A percentile compares a stretch with the other conserved stretches of the same genome.
Evolutionary conservation across 1,140 invertebrate species (phyloP).

Genomic region (Aculops lycopersici): DNA sequence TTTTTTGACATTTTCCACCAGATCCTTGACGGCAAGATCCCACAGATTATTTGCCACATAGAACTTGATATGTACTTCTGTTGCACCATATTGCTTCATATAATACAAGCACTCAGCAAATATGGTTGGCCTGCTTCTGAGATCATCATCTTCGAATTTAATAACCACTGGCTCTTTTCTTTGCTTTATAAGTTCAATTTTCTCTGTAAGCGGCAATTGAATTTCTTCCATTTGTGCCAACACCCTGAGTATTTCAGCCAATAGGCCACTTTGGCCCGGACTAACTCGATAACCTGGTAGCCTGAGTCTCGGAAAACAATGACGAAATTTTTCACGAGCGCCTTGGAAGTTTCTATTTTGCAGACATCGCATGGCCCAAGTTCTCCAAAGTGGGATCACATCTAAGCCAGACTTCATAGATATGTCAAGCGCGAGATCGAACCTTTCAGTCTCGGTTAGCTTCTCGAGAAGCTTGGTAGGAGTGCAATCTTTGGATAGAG

Average conservation of each 20-base stretch:
- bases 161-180: too few relatives aligned
- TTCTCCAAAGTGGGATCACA: slow-evolving; percentile 38
- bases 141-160: too few relatives aligned
- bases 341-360: slow-evolving; percentile 34
- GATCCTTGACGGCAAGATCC: slow-evolving; percentile 16
- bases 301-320: too few relatives aligned
- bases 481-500: too few relatives aligned
- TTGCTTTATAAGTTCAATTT: neutral
- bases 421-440: slow-evolving; percentile 45
- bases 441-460: slow-evolving; percentile 41
- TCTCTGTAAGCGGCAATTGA: slow-evolving; percentile 3
- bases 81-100: slow-evolving; percentile 16
- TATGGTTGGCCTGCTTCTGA: slow-evolving; percentile 3
- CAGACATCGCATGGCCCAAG: slow-evolving; percentile 50
- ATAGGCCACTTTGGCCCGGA: too few relatives aligned
- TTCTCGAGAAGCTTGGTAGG: slow-evolving; percentile 10
- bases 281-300: too few relatives aligned
- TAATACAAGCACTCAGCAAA: slow-evolving; percentile 14
- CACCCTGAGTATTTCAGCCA: slow-evolving; percentile 2
- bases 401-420: slow-evolving; percentile 48
- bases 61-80: slow-evolving; percentile 15
- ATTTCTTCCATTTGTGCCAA: slow-evolving; percentile 7
- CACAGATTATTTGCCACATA: slow-evolving; percentile 15
- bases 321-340: slow-evolving; percentile 26
- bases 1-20: too few relatives aligned